A percentile compares a stretch with the other conserved stretches of the same genome.
Conservation (phyloP, 2,888 invertebrate species). For the Drosophila sordidula region DNA sequence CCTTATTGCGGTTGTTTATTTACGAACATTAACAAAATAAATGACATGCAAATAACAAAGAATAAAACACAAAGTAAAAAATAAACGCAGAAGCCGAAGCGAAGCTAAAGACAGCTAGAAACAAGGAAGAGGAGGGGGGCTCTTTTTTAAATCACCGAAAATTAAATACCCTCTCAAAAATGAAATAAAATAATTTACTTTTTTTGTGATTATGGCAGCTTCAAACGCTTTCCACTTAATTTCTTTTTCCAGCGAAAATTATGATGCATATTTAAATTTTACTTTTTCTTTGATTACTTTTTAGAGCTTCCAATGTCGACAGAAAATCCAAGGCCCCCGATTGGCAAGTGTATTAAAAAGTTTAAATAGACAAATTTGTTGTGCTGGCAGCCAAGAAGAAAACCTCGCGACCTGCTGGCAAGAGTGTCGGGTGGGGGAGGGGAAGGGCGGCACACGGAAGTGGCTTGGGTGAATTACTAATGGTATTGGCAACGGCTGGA, state of each 20-base stretch:
- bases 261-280: too few relatives aligned
- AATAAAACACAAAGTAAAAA: constrained; percentile 25
- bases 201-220: too few relatives aligned
- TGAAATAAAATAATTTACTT: not conserved
- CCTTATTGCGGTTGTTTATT: constrained; percentile 67
- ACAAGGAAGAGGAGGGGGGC: not conserved
- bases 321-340: not conserved
- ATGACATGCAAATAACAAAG: constrained; percentile 76
- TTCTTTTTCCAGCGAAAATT: too few relatives aligned
- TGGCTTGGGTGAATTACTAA: constrained; percentile 44
- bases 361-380: constrained; percentile 78
- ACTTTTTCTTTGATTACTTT: too few relatives aligned
- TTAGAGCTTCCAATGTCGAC: not conserved
- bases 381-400: constrained; percentile 32
- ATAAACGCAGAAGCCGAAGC: constrained; percentile 33
- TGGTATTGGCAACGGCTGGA: constrained; percentile 41
- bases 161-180: constrained; percentile 9
- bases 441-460: constrained; percentile 1
- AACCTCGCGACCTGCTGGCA: not conserved
- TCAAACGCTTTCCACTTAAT: too few relatives aligned
- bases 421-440: not conserved
- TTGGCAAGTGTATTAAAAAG: constrained; percentile 37
- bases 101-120: constrained; percentile 15
- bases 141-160: not conserved
- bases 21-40: constrained; percentile 77